Evolutionary conservation across 2,113 vertebrate genomes (phyloP).

Genomic region (Aythya baeri): DNA sequence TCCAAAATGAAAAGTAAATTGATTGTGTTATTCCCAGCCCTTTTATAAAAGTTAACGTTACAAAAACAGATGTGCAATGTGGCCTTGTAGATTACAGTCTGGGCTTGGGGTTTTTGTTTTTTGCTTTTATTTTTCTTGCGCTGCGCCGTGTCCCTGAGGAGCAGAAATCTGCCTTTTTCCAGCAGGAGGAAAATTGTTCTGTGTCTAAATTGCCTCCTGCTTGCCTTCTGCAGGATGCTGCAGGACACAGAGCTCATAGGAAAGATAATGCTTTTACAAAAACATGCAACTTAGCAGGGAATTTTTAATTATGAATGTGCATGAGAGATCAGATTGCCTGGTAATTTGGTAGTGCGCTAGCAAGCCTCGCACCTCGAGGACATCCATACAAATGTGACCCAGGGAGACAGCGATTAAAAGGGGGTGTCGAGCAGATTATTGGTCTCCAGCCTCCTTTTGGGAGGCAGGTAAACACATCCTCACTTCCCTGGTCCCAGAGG

Average conservation of each 20-base stretch:
- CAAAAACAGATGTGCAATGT: slow-evolving; percentile 69
- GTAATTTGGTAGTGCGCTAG: slow-evolving; percentile 12
- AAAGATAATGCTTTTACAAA: slow-evolving; percentile 6
- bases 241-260: slow-evolving; percentile 37
- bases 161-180: slow-evolving; percentile 57
- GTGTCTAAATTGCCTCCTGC: slow-evolving; percentile 49
- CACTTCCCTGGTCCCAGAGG: neutral
- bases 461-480: neutral
- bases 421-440: neutral
- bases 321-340: slow-evolving; percentile 20
- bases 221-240: slow-evolving; percentile 53
- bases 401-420: neutral
- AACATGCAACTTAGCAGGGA: slow-evolving; percentile 32
- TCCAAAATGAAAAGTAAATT: slow-evolving; percentile 62
- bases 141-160: slow-evolving; percentile 36
- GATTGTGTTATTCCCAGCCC: slow-evolving; percentile 59
- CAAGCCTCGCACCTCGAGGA: slow-evolving; percentile 12
- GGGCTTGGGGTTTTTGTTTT: slow-evolving; percentile 16
- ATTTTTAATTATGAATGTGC: slow-evolving; percentile 50
- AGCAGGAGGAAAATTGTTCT: slow-evolving; percentile 52
- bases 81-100: slow-evolving; percentile 50
- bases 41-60: slow-evolving; percentile 64
- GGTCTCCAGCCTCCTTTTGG: neutral
- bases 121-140: neutral
- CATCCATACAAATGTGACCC: neutral